Percentiles rank a stretch among this genome's conserved stretches.
These are phyloP conservation scores for Tricholauxania praeusta DNA, from an alignment of 2,888 invertebrate species.

Conservation along the genomic window DNA sequence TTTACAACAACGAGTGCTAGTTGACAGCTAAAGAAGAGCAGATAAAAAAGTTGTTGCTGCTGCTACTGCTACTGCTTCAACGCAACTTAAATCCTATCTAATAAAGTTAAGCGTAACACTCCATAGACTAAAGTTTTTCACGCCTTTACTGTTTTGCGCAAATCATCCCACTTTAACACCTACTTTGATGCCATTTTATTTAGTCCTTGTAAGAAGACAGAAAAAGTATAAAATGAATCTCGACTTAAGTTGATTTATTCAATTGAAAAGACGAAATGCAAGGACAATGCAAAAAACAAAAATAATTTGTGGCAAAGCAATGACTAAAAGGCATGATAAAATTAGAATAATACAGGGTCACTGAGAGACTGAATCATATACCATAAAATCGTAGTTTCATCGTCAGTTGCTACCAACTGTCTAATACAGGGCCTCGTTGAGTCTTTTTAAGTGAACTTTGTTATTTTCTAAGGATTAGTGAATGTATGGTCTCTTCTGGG, in stretches of 20 bases:
- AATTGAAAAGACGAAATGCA: not conserved
- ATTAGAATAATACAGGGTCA: too few relatives aligned
- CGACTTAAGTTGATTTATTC: slow-evolving; percentile 4
- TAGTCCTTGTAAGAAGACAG: not conserved
- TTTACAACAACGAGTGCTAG: not conserved
- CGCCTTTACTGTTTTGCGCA: not conserved
- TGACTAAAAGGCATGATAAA: too few relatives aligned
- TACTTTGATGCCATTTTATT: too few relatives aligned
- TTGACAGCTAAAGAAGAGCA: not conserved
- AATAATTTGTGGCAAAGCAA: too few relatives aligned
- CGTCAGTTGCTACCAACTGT: too few relatives aligned
- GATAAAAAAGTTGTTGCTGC: not conserved
- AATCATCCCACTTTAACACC: not conserved
- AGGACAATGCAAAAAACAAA: not conserved
- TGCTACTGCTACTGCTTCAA: not conserved
- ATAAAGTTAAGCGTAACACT: slow-evolving; percentile 10
- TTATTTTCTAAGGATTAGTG: too few relatives aligned
- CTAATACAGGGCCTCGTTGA: too few relatives aligned
- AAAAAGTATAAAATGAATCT: not conserved
- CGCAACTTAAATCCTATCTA: slow-evolving; percentile 10
- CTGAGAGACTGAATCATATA: too few relatives aligned
- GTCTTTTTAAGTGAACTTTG: too few relatives aligned
- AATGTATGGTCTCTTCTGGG: too few relatives aligned
- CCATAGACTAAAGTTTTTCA: slow-evolving; percentile 1
- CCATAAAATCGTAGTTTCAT: too few relatives aligned